Percentiles rank a stretch among this genome's conserved stretches.
phyloP scores from a whole-genome alignment of 2,113 vertebrate genomes.

The Fukomys damarensis region DNA sequence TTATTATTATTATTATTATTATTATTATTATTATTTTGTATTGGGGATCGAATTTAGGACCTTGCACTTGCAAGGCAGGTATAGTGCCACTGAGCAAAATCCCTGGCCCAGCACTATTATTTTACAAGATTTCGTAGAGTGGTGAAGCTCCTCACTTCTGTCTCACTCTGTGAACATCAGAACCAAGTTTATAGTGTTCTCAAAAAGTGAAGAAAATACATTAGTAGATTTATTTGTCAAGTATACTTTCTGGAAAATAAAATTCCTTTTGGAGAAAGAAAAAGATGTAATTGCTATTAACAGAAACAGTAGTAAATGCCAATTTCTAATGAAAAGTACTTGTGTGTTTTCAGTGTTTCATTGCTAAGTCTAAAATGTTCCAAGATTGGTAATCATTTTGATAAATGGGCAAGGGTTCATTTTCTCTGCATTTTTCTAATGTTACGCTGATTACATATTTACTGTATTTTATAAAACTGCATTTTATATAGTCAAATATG shows the following conservation, averaged over 20 bases:
- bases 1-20: no score
- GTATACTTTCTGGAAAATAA: neutral
- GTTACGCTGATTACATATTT: neutral
- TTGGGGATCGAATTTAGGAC: no score
- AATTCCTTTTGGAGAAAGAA: neutral
- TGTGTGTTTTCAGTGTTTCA: neutral
- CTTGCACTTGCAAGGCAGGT: no score
- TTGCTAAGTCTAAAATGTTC: neutral
- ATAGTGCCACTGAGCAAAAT: no score
- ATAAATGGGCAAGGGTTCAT: neutral
- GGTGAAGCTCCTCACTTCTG: neutral
- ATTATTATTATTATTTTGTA: no score
- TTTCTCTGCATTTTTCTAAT: neutral
- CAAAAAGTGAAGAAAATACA: neutral
- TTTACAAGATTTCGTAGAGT: neutral
- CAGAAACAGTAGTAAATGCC: neutral
- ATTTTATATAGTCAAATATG: neutral
- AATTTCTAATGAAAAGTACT: slow-evolving; percentile 38
- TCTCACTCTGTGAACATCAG: neutral
- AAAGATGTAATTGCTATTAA: neutral
- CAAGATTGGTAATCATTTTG: neutral
- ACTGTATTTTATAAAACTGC: neutral
- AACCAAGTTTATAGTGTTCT: neutral
- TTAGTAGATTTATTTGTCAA: slow-evolving; percentile 2
- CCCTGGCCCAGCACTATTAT: no score